Base-by-base conservation (phyloP, 2,888 invertebrate genomes). In the Esperia sulphurella region DNA sequence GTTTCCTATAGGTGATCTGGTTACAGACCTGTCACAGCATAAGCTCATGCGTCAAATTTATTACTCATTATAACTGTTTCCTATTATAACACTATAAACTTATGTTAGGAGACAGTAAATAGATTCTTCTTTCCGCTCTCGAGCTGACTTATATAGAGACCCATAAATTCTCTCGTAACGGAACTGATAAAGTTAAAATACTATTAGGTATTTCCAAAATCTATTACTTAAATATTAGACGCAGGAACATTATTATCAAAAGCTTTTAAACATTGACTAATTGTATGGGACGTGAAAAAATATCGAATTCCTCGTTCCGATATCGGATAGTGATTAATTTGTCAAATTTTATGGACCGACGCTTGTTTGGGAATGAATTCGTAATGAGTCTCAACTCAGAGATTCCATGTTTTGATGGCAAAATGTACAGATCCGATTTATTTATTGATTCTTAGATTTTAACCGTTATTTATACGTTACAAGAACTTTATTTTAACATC, bases 311-410 rank as follows among this genome's bases (percentile, higher is more conserved):
- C 52, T 51, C 54, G 52, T 58, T 59, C 48, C 51, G 52, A 62
- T 57, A 57, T 59, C 48, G 52, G 52, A 62, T 57, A 57, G 60
- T 67, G 66, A 68, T 71, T 67, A 68, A 71, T 72, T 68, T 71
- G 63, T 69, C 61, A 64, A 62, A 58, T 51, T 61, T 65, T 71
- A 70, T 68, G 54, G 53, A 52, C 58, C 48, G 45, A 63, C 55
- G 59, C 63, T 61, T 48, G 61, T 67, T 67, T 65, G 52, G 45
- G 55, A 56, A 57, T 59, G 63, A 64, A 70, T 74, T 61, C 37
- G 51, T 64, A 67, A 68, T 68, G 64, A 68, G 58, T 49, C 63
- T 54, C 48, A 54, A 61, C 55, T 53, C 51, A 51, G 55, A 58
- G 54, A 58, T 49, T 52, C 43, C 58, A 50, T 50, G 48, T 58